Evolutionary conservation across 2,888 invertebrate species (phyloP).

Genomic region (Escarpia spicata): DNA sequence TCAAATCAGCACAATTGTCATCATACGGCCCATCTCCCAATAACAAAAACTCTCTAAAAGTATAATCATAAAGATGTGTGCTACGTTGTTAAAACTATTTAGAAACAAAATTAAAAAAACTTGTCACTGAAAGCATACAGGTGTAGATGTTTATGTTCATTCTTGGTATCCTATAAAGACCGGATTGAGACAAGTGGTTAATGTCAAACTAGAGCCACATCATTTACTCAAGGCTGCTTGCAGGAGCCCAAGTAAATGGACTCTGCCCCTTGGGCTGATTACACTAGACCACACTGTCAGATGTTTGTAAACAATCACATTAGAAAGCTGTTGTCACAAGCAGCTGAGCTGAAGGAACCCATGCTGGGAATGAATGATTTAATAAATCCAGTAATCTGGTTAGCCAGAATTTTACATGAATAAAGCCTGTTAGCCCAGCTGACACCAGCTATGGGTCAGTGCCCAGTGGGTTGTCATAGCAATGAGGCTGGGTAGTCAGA

Average conservation of each 20-base stretch:
- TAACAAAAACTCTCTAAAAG: too few relatives aligned
- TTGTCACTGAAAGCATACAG: not conserved
- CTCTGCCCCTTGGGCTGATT: not conserved
- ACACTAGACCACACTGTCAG: not conserved
- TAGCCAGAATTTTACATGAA: constrained; percentile 6
- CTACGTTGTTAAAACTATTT: not conserved
- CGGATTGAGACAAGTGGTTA: not conserved
- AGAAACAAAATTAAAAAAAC: not conserved
- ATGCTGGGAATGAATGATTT: not conserved
- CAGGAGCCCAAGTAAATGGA: not conserved
- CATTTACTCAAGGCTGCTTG: not conserved
- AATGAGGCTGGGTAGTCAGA: not conserved
- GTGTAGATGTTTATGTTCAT: not conserved
- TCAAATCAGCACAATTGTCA: too few relatives aligned
- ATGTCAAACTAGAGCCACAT: not conserved
- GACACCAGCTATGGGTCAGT: too few relatives aligned
- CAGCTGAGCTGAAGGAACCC: not conserved
- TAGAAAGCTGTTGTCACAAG: not conserved
- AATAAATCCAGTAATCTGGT: not conserved
- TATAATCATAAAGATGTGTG: too few relatives aligned
- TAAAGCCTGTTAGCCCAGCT: not conserved
- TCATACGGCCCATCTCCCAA: too few relatives aligned
- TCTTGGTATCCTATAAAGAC: not conserved
- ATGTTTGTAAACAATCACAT: not conserved
- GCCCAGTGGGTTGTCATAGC: not conserved